Base-by-base conservation (phyloP, 2,888 invertebrate species). In the Allophyes oxyacanthae region DNA sequence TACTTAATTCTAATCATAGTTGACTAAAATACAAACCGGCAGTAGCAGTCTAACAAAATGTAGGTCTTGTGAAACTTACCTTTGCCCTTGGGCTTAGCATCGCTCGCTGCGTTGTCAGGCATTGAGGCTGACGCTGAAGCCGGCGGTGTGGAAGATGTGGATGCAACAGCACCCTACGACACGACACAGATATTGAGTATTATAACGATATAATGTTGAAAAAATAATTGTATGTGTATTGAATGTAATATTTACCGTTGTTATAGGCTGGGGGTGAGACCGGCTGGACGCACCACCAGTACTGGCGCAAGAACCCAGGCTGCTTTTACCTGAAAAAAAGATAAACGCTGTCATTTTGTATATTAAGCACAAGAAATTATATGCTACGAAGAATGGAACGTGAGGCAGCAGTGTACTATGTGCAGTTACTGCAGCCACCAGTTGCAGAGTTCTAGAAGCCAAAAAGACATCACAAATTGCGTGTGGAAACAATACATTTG, bases 281-380 rank as follows among this genome's bases (percentile, higher is more conserved):
- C 93, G 90, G 88, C 91, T 87, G 88, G 94, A 91, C 88, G 91
- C 92, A 86, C 92, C 94, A 78, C 94, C 94, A 84, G 91, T 90
- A 82, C 95, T 95, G 82, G 95, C 95, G 90, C 95, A 95, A 91
- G 95, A 96, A 95, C 95, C 95, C 95, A 95, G 96, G 94, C 93
- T 94, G 94, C 86, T 91, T 92, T 94, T 94, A 80, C 94, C 94
- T 94, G 80, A 8, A 28, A 28, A 28, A 6, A 28, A 28, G 28
- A 20, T 20, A 20, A 20, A 20, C n/a, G n/a, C n/a, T n/a, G n/a
- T n/a, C n/a, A n/a, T n/a, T n/a, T n/a, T n/a, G n/a, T n/a, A n/a
- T n/a, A n/a, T n/a, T n/a, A n/a, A n/a, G n/a, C n/a, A n/a, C n/a
- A n/a, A n/a, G n/a, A n/a, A n/a, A n/a, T n/a, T n/a, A n/a, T 20